Conservation (phyloP, 2,888 invertebrate species). For the Trichogramma dendrolimi region DNA sequence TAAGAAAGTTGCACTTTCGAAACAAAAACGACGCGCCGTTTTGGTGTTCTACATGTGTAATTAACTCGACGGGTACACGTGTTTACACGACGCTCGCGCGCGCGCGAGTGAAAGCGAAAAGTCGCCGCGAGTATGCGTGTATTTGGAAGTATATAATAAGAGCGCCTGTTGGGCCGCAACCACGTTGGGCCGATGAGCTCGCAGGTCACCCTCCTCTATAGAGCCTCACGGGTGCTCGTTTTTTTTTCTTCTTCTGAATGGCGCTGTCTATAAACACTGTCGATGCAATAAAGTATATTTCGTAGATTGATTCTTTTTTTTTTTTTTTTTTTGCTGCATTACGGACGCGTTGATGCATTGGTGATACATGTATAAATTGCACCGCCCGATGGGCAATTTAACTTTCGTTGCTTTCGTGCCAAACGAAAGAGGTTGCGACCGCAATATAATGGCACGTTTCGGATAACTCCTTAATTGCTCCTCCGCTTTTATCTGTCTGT, state of each 20-base stretch:
- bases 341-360: no score
- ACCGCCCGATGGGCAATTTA: no score
- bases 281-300: no score
- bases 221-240: neutral
- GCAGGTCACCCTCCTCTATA: slow-evolving; percentile 3
- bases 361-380: no score
- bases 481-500: no score
- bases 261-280: no score
- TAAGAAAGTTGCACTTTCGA: neutral
- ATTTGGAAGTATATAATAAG: neutral
- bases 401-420: no score
- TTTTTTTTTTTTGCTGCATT: no score
- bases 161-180: slow-evolving; percentile 16
- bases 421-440: no score
- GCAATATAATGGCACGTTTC: no score
- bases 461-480: no score
- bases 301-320: no score
- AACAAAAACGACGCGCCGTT: neutral
- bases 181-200: neutral
- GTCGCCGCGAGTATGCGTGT: neutral
- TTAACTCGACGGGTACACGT: slow-evolving; percentile 21
- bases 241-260: neutral
- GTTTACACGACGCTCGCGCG: slow-evolving; percentile 10
- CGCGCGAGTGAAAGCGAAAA: slow-evolving; percentile 21
- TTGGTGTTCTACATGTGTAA: slow-evolving; percentile 26